Evolutionary conservation across 2,888 invertebrate genomes (phyloP).

Genomic region (Patella depressa): DNA sequence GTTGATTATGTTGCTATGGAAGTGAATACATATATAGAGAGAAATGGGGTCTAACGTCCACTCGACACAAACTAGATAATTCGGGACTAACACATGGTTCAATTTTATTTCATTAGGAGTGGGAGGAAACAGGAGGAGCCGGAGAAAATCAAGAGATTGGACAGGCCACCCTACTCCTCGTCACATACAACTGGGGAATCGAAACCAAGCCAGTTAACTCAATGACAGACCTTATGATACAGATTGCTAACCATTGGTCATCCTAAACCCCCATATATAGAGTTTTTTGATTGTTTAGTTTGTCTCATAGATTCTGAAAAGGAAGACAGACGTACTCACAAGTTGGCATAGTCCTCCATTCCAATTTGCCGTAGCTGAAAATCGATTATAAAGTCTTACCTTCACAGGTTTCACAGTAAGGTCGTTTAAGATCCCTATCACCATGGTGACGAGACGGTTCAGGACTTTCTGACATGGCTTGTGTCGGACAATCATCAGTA

Average conservation of each 20-base stretch:
- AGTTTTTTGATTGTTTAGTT: background rate
- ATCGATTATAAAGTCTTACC: conserved; percentile 46
- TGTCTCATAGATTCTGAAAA: conserved; percentile 4
- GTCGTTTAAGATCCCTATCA: conserved; percentile 69
- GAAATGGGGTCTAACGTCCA: no score
- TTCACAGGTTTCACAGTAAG: conserved; percentile 94
- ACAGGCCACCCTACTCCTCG: no score
- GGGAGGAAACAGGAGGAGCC: no score
- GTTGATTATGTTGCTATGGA: conserved; percentile 1
- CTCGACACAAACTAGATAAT: no score
- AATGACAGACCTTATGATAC: no score
- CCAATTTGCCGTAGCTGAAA: background rate
- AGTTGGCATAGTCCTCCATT: background rate
- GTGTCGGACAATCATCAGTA: conserved; percentile 95
- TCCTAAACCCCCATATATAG: background rate
- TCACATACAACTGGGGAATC: no score
- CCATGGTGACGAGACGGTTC: conserved; percentile 73
- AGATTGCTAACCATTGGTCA: no score
- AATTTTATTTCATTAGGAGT: no score
- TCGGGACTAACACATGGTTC: no score
- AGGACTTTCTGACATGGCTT: conserved; percentile 77
- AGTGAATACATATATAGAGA: no score
- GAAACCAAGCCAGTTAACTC: no score
- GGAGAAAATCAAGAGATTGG: no score
- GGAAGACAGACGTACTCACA: background rate